phyloP scores from a whole-genome alignment of 2,888 invertebrate species.

The Campopleginae sp. region DNA sequence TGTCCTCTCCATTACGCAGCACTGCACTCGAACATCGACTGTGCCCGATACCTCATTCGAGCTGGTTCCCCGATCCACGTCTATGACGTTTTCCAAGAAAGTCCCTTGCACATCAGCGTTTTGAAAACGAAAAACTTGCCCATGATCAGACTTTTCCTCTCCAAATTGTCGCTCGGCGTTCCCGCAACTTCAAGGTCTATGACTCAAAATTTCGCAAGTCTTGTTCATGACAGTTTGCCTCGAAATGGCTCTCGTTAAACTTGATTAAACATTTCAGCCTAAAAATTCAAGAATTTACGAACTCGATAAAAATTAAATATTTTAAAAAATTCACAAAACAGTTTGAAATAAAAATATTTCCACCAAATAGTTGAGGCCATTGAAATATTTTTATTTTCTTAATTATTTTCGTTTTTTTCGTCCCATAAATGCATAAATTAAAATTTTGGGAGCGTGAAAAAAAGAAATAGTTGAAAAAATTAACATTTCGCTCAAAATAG shows the following conservation, averaged over 20 bases:
- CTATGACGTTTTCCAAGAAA: constrained; percentile 68
- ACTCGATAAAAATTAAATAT: too few relatives aligned
- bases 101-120: constrained; percentile 65
- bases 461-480: too few relatives aligned
- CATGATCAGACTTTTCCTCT: constrained; percentile 63
- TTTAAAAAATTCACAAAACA: neutral
- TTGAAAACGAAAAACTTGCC: constrained; percentile 66
- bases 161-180: constrained; percentile 49
- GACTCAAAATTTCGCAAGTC: too few relatives aligned
- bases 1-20: constrained; percentile 69
- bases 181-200: neutral
- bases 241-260: too few relatives aligned
- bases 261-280: too few relatives aligned
- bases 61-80: constrained; percentile 64
- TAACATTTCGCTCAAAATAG: too few relatives aligned
- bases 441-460: too few relatives aligned
- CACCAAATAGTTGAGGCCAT: neutral
- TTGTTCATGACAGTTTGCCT: too few relatives aligned
- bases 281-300: too few relatives aligned
- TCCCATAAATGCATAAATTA: too few relatives aligned
- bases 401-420: neutral
- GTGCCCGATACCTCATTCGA: constrained; percentile 60
- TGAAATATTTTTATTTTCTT: neutral
- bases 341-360: neutral
- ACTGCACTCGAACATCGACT: constrained; percentile 56